These are phyloP conservation scores for Agriopis marginaria DNA, from an alignment of 2,888 invertebrate species.

Conservation along the genomic window DNA sequence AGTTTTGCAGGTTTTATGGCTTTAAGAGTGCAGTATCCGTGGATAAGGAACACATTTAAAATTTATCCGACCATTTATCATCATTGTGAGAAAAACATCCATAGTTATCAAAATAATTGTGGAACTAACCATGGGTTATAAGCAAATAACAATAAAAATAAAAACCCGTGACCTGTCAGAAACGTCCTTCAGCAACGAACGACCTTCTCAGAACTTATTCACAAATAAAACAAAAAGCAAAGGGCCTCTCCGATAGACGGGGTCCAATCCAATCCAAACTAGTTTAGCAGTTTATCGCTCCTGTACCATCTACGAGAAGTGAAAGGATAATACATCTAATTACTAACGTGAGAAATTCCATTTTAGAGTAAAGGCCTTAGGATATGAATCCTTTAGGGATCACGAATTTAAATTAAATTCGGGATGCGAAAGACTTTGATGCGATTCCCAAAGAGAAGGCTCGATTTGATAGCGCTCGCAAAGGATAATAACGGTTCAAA, in stretches of 20 bases:
- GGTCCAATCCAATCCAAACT: constrained; percentile 60
- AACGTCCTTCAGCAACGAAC: constrained; percentile 74
- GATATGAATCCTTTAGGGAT: constrained; percentile 41
- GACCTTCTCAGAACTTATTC: constrained; percentile 76
- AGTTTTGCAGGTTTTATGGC: no score
- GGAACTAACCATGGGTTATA: constrained; percentile 42
- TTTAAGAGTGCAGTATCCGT: background rate
- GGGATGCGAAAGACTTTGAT: constrained; percentile 54
- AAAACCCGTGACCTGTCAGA: constrained; percentile 54
- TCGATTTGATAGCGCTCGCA: constrained; percentile 53
- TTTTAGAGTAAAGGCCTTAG: constrained; percentile 50
- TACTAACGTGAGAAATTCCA: constrained; percentile 52
- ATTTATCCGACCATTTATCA: constrained; percentile 21
- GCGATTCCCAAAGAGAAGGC: constrained; percentile 55
- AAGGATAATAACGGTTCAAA: constrained; percentile 60
- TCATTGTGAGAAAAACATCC: constrained; percentile 1
- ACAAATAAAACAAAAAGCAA: constrained; percentile 71
- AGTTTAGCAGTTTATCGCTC: constrained; percentile 69
- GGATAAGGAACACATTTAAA: constrained; percentile 1
- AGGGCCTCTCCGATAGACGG: constrained; percentile 61
- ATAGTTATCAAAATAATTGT: constrained; percentile 36
- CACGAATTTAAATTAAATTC: constrained; percentile 59
- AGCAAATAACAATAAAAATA: constrained; percentile 58
- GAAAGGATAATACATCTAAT: constrained; percentile 63
- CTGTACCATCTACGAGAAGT: constrained; percentile 55